Evolutionary conservation across 2,888 invertebrate genomes (phyloP), one percentile per base, ranked within the genome.

Genomic region (Alcis repandata): DNA sequence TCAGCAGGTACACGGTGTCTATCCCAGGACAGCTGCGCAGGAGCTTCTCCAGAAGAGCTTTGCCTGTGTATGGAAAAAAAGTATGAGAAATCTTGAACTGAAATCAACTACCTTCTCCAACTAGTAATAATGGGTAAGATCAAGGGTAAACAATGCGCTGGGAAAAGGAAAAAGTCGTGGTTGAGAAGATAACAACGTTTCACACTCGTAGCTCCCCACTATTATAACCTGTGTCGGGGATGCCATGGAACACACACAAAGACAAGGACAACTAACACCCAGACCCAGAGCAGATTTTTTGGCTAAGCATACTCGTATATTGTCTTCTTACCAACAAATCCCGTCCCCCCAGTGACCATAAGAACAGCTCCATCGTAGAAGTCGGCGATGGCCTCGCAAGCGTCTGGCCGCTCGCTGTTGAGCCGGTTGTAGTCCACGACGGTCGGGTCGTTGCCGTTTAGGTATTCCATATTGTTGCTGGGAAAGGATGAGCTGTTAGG

Each of bases 11-110:
- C 59, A 99, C 95, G 10, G 94, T 95, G 41, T 95, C 94, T 15
- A 99, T 93, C 1, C 95, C 95, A 0, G 97, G 96, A 85, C 98
- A 98, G 59, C 97, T 96, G 80, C 98, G 94, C 20, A 99, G 92
- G 10, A 99, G 92, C 86, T 99, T 99, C 90, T 99, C 99, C 67
- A 99, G 91, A 1, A 99, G 91, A 0, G 98, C 98, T 90, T 99
- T 99, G 36, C 99, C 98, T 54, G 53, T n/a, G 6, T 17, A 27
- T 3, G 43, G n/a, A 1, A 17, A 7, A 22, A 7, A 48, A 20
- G 22, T 2, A 13, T 45, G 2, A 13, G 11, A 11, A 19, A n/a
- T n/a, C n/a, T n/a, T n/a, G n/a, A n/a, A n/a, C n/a, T n/a, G n/a
- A n/a, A n/a, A n/a, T n/a, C n/a, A n/a, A n/a, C n/a, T n/a, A n/a